phyloP scores from a whole-genome alignment of 2,113 vertebrate genomes.

The Chaetops frenatus region DNA sequence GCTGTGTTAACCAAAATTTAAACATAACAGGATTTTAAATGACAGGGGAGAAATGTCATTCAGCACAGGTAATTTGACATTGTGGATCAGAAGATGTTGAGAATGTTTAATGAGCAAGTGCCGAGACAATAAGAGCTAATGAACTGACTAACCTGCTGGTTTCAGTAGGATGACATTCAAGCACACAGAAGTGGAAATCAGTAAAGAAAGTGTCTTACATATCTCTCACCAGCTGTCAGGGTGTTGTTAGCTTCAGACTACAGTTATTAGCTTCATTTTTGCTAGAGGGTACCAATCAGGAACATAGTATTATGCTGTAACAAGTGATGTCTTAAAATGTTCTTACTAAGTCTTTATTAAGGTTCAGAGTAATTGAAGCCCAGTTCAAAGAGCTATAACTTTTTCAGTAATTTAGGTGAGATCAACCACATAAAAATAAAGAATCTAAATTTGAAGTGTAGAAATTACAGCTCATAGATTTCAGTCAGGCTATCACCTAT shows the following conservation, averaged over 20 bases:
- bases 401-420: not conserved
- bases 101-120: not conserved
- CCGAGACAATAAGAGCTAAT: not conserved
- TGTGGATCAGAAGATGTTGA: not conserved
- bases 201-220: not conserved
- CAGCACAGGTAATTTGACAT: not conserved
- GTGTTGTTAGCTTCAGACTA: conserved; percentile 27
- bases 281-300: not conserved
- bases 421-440: not conserved
- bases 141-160: not conserved
- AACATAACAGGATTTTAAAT: not conserved
- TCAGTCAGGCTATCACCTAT: not conserved
- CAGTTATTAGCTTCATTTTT: not conserved
- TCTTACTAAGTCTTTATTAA: conserved; percentile 47
- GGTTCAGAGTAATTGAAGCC: conserved; percentile 7
- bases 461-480: not conserved
- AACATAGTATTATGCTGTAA: not conserved
- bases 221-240: not conserved
- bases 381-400: not conserved
- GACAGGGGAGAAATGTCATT: not conserved
- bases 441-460: not conserved
- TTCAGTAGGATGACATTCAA: not conserved
- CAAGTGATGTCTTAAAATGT: not conserved
- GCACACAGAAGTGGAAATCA: not conserved
- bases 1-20: not conserved